Percentiles rank a stretch among this genome's conserved stretches.
phyloP scores from a whole-genome alignment of 2,888 invertebrate genomes.

The Apocheima hispidaria region DNA sequence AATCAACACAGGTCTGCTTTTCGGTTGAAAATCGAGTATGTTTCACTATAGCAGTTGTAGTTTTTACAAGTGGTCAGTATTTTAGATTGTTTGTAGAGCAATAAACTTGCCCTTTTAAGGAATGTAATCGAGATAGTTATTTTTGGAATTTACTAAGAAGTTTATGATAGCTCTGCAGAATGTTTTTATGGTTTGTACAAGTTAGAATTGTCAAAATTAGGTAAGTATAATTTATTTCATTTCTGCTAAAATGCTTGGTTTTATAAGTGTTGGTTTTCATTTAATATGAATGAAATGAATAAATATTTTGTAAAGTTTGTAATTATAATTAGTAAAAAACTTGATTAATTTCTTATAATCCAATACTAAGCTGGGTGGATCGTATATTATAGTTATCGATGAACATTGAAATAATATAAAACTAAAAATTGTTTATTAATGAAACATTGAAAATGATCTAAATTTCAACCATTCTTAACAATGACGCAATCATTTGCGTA shows the following conservation, averaged over 20 bases:
- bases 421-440: background rate
- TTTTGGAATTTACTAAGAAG: slow-evolving; percentile 32
- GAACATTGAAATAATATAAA: background rate
- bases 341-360: background rate
- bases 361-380: too few species aligned
- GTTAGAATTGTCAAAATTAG: slow-evolving; percentile 1
- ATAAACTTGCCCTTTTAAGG: slow-evolving; percentile 22
- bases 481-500: slow-evolving; percentile 6
- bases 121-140: slow-evolving; percentile 9
- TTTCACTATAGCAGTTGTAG: background rate
- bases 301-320: too few species aligned
- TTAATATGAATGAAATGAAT: too few species aligned
- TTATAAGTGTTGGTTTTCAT: too few species aligned
- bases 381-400: too few species aligned
- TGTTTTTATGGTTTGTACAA: slow-evolving; percentile 8
- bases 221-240: background rate
- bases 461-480: slow-evolving; percentile 5
- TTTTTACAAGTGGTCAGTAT: slow-evolving; percentile 13
- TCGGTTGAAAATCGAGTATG: slow-evolving; percentile 36
- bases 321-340: too few species aligned
- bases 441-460: background rate
- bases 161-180: slow-evolving; percentile 22
- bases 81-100: slow-evolving; percentile 17
- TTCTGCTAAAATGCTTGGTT: background rate
- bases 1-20: slow-evolving; percentile 60